Percentiles rank a stretch among this genome's conserved stretches.
Evolutionary conservation across 1,140 invertebrate genomes (phyloP).

Genomic region (Drosophila burlai): DNA sequence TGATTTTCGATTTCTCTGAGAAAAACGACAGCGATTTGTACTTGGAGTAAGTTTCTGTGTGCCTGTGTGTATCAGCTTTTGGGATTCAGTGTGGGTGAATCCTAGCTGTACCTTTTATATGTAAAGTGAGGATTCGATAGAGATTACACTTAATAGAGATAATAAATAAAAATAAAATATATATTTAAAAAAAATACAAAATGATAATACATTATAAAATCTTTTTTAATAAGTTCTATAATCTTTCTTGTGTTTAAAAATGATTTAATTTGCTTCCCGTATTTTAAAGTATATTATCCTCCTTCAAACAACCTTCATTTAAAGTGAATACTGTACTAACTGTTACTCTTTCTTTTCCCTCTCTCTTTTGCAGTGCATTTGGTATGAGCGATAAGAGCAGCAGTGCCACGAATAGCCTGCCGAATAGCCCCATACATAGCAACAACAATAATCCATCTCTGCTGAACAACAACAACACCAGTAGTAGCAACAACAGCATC

Average conservation of each 20-base stretch:
- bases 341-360: slow-evolving; percentile 50
- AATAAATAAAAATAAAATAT: not conserved
- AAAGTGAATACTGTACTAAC: slow-evolving; percentile 17
- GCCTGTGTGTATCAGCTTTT: not conserved
- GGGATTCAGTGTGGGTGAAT: not conserved
- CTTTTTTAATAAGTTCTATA: too few relatives aligned
- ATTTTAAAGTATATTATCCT: too few relatives aligned
- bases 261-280: too few relatives aligned
- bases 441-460: slow-evolving; percentile 82
- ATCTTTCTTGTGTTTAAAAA: too few relatives aligned
- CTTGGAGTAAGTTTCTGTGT: slow-evolving; percentile 69
- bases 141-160: too few relatives aligned
- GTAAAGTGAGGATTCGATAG: slow-evolving; percentile 4
- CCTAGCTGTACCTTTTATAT: slow-evolving; percentile 31
- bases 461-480: slow-evolving; percentile 70
- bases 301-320: not conserved
- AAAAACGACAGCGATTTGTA: slow-evolving; percentile 68
- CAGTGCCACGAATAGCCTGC: slow-evolving; percentile 78
- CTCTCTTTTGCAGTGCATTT: slow-evolving; percentile 87
- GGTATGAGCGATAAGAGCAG: slow-evolving; percentile 86
- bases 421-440: slow-evolving; percentile 82
- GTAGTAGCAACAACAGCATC: slow-evolving; percentile 40
- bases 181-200: too few relatives aligned
- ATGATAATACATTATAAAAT: too few relatives aligned
- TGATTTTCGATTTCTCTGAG: slow-evolving; percentile 82